These are phyloP conservation scores for Kryptolebias marmoratus DNA, from an alignment of 2,113 vertebrate genomes.

Conservation along the genomic window DNA sequence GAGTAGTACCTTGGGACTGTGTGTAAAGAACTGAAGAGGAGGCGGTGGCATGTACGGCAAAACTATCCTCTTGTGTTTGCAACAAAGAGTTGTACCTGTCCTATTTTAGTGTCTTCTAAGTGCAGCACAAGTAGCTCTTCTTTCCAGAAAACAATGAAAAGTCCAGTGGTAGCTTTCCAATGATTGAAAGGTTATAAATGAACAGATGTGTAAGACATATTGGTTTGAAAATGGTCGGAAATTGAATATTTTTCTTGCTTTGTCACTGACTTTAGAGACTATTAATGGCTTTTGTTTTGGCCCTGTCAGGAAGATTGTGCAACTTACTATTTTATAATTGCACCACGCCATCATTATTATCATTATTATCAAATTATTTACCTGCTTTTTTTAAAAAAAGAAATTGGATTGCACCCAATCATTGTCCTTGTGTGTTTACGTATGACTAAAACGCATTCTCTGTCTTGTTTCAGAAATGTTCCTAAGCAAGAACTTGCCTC, in stretches of 20 bases:
- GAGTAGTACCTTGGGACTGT: neutral
- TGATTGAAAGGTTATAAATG: neutral
- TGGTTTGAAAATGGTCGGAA: neutral
- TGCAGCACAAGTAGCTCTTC: no score
- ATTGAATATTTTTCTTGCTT: neutral
- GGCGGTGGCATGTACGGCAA: neutral
- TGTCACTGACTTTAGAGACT: conserved; percentile 7
- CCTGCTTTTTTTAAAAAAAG: conserved; percentile 20
- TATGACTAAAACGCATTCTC: neutral
- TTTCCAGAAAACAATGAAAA: neutral
- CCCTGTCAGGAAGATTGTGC: neutral
- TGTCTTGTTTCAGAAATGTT: neutral
- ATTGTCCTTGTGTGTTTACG: conserved; percentile 1
- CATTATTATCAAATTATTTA: conserved; percentile 28
- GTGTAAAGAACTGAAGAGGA: conserved; percentile 27
- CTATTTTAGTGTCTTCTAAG: neutral
- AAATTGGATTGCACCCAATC: conserved; percentile 5
- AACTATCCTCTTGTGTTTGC: neutral
- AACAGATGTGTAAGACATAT: neutral
- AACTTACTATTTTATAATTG: conserved; percentile 2
- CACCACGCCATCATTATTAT: conserved; percentile 11
- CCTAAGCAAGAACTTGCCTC: neutral
- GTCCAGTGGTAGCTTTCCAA: neutral
- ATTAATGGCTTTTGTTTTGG: conserved; percentile 14
- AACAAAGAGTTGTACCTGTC: neutral